These are phyloP conservation scores for Timema podura DNA, from an alignment of 2,888 invertebrate genomes.

Conservation along the genomic window DNA sequence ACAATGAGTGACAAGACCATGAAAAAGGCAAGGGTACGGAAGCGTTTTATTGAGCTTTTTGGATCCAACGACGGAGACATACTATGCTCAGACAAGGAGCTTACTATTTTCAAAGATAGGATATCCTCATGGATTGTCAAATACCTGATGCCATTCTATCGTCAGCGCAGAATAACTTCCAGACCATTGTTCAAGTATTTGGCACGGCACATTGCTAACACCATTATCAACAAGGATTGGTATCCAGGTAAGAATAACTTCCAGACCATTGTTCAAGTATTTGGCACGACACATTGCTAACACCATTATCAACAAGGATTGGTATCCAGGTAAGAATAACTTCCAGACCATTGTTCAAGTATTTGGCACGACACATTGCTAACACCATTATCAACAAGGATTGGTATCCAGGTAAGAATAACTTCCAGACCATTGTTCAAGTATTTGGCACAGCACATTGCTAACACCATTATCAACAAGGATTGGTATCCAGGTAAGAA, in stretches of 20 bases:
- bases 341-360: slow-evolving; percentile 6
- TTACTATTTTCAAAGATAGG: slow-evolving; percentile 5
- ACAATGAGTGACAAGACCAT: neutral
- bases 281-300: slow-evolving; percentile 5
- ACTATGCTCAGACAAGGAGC: neutral
- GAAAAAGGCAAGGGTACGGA: slow-evolving; percentile 1
- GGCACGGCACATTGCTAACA: slow-evolving; percentile 3
- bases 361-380: neutral
- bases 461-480: neutral
- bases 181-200: slow-evolving; percentile 3
- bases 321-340: slow-evolving; percentile 6
- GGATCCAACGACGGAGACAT: neutral
- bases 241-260: slow-evolving; percentile 6
- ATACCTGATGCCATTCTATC: slow-evolving; percentile 3
- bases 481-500: slow-evolving; percentile 9
- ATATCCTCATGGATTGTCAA: slow-evolving; percentile 4
- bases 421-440: slow-evolving; percentile 1
- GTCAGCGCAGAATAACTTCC: neutral
- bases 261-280: slow-evolving; percentile 2
- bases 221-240: neutral
- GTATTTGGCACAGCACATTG: neutral
- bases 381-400: neutral
- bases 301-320: neutral
- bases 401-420: slow-evolving; percentile 8
- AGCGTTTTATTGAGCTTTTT: neutral